Percentiles rank a stretch among this genome's conserved stretches.
These are phyloP conservation scores for Sarcophaga caerulescens DNA, from an alignment of 2,888 invertebrate species.

Conservation along the genomic window DNA sequence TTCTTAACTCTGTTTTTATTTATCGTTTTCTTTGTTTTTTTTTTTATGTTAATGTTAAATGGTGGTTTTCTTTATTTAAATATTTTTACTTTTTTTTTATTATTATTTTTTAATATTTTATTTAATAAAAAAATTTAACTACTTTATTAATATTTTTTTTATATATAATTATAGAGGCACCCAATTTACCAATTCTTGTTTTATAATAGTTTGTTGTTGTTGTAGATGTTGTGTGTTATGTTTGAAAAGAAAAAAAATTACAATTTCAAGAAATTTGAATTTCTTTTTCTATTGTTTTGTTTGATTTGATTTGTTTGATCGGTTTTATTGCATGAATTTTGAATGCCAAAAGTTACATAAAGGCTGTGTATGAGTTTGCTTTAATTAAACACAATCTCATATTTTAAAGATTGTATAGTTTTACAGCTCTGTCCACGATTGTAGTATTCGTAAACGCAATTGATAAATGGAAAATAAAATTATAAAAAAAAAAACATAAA, in stretches of 20 bases:
- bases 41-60: conserved; percentile 66
- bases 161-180: conserved; percentile 77
- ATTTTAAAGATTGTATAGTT: neutral
- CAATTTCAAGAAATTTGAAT: conserved; percentile 6
- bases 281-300: conserved; percentile 14
- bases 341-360: conserved; percentile 64
- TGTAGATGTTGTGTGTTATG: neutral
- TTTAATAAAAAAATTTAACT: conserved; percentile 79
- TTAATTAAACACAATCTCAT: too few species aligned
- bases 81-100: conserved; percentile 66
- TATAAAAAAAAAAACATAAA: neutral
- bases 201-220: conserved; percentile 59
- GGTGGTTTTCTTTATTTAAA: conserved; percentile 51
- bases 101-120: conserved; percentile 72
- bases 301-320: conserved; percentile 29
- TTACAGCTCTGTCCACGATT: neutral
- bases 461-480: neutral
- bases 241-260: conserved; percentile 45
- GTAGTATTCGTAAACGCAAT: neutral
- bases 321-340: conserved; percentile 63
- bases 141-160: conserved; percentile 75
- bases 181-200: conserved; percentile 79
- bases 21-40: conserved; percentile 55
- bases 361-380: too few species aligned
- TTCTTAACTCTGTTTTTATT: conserved; percentile 66